These are phyloP conservation scores for Aromia moschata DNA, from an alignment of 2,888 invertebrate species.

Conservation along the genomic window DNA sequence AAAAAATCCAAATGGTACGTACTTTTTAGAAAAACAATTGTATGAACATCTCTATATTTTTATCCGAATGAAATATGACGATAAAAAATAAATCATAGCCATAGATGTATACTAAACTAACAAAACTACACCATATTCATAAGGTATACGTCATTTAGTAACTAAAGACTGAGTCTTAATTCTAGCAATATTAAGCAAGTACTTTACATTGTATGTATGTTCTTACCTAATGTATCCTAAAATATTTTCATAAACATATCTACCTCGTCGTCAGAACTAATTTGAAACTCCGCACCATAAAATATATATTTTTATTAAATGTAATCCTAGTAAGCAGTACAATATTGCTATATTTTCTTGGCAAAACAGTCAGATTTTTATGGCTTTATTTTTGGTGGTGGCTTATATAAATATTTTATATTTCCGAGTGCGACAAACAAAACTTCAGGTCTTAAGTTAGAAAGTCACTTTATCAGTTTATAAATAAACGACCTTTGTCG, in stretches of 20 bases:
- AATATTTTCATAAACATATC: background rate
- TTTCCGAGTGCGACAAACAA: constrained; percentile 6
- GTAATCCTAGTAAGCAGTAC: background rate
- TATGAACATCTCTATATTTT: too few relatives aligned
- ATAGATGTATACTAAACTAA: too few relatives aligned
- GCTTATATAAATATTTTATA: constrained; percentile 4
- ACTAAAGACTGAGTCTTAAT: too few relatives aligned
- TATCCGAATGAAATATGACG: too few relatives aligned
- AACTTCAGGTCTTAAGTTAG: background rate
- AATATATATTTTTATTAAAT: constrained; percentile 3
- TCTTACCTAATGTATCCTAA: too few relatives aligned
- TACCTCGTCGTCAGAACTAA: background rate
- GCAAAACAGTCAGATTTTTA: background rate
- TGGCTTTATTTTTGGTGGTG: constrained; percentile 5
- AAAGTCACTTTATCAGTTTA: background rate
- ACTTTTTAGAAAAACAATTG: too few relatives aligned
- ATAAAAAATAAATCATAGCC: too few relatives aligned
- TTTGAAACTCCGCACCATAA: background rate
- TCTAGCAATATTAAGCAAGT: too few relatives aligned
- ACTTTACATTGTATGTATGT: too few relatives aligned
- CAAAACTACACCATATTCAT: too few relatives aligned
- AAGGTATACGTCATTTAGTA: too few relatives aligned
- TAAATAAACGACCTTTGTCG: constrained; percentile 12
- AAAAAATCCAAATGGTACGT: too few relatives aligned
- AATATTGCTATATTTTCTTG: constrained; percentile 1